phyloP scores from a whole-genome alignment of 2,888 invertebrate species.

The Caradrina clavipalpis region DNA sequence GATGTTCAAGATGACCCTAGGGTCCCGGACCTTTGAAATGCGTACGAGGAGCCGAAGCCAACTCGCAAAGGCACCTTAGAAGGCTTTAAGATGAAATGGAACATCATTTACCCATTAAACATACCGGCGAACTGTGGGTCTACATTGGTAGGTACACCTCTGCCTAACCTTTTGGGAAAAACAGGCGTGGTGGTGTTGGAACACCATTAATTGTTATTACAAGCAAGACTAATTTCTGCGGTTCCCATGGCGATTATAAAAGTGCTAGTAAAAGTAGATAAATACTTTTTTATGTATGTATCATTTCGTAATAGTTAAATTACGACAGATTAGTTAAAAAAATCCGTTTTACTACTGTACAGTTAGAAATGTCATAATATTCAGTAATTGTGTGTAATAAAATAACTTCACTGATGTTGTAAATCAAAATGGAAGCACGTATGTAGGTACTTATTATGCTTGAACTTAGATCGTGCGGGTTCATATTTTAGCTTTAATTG shows the following conservation, averaged over 20 bases:
- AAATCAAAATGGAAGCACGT: conserved; percentile 38
- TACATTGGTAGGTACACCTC: too few relatives aligned
- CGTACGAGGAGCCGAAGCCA: too few relatives aligned
- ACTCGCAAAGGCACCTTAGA: too few relatives aligned
- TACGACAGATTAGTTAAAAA: conserved; percentile 24
- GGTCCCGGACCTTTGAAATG: too few relatives aligned
- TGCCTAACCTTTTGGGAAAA: too few relatives aligned
- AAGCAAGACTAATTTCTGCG: conserved; percentile 10
- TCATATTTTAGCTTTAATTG: conserved; percentile 39
- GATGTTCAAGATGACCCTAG: too few relatives aligned
- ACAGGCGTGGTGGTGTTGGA: too few relatives aligned
- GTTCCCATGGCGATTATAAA: conserved; percentile 23
- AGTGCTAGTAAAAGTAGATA: conserved; percentile 6
- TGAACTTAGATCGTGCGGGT: conserved; percentile 24
- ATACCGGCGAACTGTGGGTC: too few relatives aligned
- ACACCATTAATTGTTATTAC: too few relatives aligned
- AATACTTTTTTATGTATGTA: conserved; percentile 19
- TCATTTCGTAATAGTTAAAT: conserved; percentile 30
- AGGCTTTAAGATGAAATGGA: too few relatives aligned
- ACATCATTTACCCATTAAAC: too few relatives aligned
- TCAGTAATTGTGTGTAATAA: conserved; percentile 47
- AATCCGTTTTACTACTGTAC: conserved; percentile 32
- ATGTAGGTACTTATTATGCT: background rate
- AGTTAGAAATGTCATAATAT: conserved; percentile 54
- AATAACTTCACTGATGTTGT: conserved; percentile 31